Percentiles rank a stretch among this genome's conserved stretches.
These are phyloP conservation scores for Metaphire vulgaris DNA, from an alignment of 1,140 invertebrate genomes.

Conservation along the genomic window DNA sequence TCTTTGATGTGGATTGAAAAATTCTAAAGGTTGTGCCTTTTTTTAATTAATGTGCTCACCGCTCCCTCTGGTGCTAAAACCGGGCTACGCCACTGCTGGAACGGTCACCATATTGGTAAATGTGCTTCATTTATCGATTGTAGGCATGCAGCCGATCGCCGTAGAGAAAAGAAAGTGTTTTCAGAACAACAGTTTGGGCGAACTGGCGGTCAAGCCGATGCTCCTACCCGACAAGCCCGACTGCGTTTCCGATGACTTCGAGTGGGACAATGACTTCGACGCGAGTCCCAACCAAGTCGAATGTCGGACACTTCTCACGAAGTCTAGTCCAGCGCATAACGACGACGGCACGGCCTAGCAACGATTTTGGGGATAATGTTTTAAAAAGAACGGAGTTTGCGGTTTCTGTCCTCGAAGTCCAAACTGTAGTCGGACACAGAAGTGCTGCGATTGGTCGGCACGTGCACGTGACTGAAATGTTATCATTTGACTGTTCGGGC, in stretches of 20 bases:
- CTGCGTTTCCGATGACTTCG: slow-evolving; percentile 45
- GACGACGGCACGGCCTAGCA: not conserved
- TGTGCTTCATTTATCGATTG: no score
- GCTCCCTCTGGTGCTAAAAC: no score
- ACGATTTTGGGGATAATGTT: no score
- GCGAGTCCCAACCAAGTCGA: not conserved
- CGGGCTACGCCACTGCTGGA: no score
- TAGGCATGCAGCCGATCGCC: slow-evolving; percentile 39
- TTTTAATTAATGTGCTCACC: not conserved
- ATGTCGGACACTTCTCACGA: not conserved
- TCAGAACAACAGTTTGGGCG: slow-evolving; percentile 35
- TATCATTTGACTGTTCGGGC: no score
- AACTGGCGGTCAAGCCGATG: slow-evolving; percentile 30
- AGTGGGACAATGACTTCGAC: slow-evolving; percentile 49
- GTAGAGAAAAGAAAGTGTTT: slow-evolving; percentile 32
- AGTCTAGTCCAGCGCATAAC: not conserved
- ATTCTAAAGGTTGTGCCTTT: not conserved
- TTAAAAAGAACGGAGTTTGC: no score
- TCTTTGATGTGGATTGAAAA: no score
- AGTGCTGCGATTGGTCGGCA: no score
- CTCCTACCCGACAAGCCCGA: slow-evolving; percentile 31
- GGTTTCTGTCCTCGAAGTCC: no score
- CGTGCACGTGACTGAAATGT: no score
- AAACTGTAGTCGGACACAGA: no score
- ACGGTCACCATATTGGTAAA: no score